A percentile compares a stretch with the other conserved stretches of the same genome.
phyloP scores from a whole-genome alignment of 2,797 vertebrate genomes.

The Lates japonicus region DNA sequence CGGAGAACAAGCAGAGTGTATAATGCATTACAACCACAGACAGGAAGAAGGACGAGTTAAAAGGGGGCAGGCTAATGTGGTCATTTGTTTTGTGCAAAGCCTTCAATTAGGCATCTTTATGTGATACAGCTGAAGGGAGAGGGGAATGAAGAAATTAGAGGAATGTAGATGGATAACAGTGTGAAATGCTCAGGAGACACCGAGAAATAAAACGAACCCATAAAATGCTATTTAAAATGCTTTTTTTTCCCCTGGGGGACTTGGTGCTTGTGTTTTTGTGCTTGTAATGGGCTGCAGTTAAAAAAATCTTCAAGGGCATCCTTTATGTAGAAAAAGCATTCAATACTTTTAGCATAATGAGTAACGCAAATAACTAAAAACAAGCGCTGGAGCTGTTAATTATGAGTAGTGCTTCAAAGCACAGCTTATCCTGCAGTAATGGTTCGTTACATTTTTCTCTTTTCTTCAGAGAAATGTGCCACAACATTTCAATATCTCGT shows the following conservation, averaged over 20 bases:
- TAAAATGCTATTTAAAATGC: conserved; percentile 62
- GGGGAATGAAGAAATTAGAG: conserved; percentile 50
- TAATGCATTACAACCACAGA: conserved; percentile 63
- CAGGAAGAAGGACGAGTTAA: conserved; percentile 73
- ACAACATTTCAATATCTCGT: conserved; percentile 25
- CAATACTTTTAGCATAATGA: conserved; percentile 35
- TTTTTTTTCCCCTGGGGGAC: conserved; percentile 33
- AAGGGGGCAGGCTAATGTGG: conserved; percentile 78
- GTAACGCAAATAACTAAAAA: conserved; percentile 43
- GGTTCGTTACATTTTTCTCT: conserved; percentile 39
- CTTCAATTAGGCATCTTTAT: conserved; percentile 83
- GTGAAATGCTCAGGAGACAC: conserved; percentile 68
- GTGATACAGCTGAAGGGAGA: conserved; percentile 69
- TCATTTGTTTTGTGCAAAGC: conserved; percentile 80
- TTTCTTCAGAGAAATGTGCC: conserved; percentile 40
- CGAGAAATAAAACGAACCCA: conserved; percentile 53
- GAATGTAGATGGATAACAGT: conserved; percentile 59
- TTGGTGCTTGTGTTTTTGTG: conserved; percentile 35
- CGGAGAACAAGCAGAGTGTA: conserved; percentile 59
- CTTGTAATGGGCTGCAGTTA: conserved; percentile 40
- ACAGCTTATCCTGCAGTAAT: conserved; percentile 34
- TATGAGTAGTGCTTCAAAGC: conserved; percentile 55
- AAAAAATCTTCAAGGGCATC: conserved; percentile 41
- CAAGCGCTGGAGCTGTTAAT: conserved; percentile 47
- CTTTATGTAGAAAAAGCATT: conserved; percentile 35